Percentiles rank a stretch among this genome's conserved stretches.
Conservation (phyloP, 1,140 invertebrate species). For the Orchesella cincta region DNA sequence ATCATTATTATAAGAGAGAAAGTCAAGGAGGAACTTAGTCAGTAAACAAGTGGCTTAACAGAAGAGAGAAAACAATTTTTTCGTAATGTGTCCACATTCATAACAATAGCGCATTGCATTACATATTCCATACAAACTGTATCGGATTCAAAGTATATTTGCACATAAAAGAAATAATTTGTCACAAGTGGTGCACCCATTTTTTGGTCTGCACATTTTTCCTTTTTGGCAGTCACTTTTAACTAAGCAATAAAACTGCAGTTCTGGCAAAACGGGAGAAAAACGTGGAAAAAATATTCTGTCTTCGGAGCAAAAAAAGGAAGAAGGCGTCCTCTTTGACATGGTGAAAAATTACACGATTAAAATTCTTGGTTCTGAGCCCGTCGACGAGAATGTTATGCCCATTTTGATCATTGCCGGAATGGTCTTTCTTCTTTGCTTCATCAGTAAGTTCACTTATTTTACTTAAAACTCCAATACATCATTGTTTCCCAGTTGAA, state of each 20-base stretch:
- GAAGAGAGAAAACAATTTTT: too few relatives aligned
- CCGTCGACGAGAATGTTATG: constrained; percentile 37
- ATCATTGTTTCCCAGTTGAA: neutral
- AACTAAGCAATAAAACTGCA: neutral
- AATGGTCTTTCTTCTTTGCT: constrained; percentile 38
- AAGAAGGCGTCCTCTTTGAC: neutral
- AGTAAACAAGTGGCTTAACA: too few relatives aligned
- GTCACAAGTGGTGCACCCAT: neutral
- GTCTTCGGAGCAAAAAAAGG: too few relatives aligned
- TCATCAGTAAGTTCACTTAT: constrained; percentile 34
- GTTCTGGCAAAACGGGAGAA: too few relatives aligned
- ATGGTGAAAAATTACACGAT: constrained; percentile 27
- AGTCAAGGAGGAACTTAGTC: too few relatives aligned
- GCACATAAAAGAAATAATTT: neutral
- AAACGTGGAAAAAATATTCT: too few relatives aligned
- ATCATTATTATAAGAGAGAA: too few relatives aligned
- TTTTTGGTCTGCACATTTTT: neutral
- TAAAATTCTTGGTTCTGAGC: constrained; percentile 31
- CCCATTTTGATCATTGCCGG: constrained; percentile 34
- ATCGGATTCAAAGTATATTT: too few relatives aligned
- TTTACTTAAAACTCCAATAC: neutral
- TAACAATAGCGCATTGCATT: too few relatives aligned
- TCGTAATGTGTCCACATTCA: too few relatives aligned
- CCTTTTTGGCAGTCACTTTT: constrained; percentile 10
- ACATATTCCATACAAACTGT: too few relatives aligned